Percentiles rank a stretch among this genome's conserved stretches.
Evolutionary conservation across 2,888 invertebrate genomes (phyloP).

Genomic region (Papilio demoleus): DNA sequence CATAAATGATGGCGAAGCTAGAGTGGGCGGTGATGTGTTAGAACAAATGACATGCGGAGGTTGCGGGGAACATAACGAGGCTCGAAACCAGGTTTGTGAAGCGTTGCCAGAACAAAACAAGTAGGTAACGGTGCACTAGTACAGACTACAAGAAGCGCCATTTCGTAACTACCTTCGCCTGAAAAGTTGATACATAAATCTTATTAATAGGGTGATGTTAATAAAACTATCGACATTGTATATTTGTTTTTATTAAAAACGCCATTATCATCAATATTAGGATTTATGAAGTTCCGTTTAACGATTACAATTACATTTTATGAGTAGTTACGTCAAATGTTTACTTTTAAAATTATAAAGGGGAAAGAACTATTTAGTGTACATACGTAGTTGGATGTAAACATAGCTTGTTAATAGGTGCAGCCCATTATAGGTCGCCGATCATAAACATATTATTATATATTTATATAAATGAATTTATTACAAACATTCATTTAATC

Average conservation of each 20-base stretch:
- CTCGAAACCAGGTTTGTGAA: slow-evolving; percentile 45
- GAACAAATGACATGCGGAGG: slow-evolving; percentile 72
- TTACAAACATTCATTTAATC: neutral
- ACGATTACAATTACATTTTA: slow-evolving; percentile 81
- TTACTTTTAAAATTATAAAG: slow-evolving; percentile 71
- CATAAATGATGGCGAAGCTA: slow-evolving; percentile 81
- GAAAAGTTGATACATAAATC: slow-evolving; percentile 38
- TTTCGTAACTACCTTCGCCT: slow-evolving; percentile 50
- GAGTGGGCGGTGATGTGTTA: slow-evolving; percentile 76
- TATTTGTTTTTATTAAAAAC: slow-evolving; percentile 84
- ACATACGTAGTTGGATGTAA: slow-evolving; percentile 41
- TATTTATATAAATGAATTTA: neutral
- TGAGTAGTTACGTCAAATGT: slow-evolving; percentile 81
- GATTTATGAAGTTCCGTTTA: slow-evolving; percentile 83
- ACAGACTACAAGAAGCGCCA: slow-evolving; percentile 46
- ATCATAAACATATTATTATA: neutral
- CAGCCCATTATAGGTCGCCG: slow-evolving; percentile 52
- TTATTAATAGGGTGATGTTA: slow-evolving; percentile 49
- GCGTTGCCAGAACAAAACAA: slow-evolving; percentile 43
- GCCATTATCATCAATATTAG: slow-evolving; percentile 84
- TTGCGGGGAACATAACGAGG: slow-evolving; percentile 55
- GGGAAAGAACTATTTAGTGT: slow-evolving; percentile 71
- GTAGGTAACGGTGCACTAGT: slow-evolving; percentile 44
- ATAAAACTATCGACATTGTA: slow-evolving; percentile 79
- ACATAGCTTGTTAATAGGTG: slow-evolving; percentile 47